Conservation (phyloP, 2,888 invertebrate genomes). For the Epirrhoe alternata region DNA sequence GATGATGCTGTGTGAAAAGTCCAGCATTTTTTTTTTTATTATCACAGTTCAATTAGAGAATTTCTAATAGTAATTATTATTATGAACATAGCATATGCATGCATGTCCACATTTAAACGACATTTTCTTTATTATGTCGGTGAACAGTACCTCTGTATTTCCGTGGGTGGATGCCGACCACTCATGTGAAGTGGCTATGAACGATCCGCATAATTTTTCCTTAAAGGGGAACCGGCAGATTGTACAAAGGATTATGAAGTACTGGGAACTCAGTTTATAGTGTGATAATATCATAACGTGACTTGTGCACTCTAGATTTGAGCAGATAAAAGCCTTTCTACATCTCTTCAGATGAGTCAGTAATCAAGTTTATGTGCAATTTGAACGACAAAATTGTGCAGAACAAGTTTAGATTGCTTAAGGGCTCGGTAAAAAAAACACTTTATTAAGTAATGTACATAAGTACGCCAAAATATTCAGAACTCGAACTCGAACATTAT, state of each 20-base stretch:
- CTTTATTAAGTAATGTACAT: no score
- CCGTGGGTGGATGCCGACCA: not conserved
- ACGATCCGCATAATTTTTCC: slow-evolving; percentile 30
- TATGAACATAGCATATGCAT: no score
- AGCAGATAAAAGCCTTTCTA: slow-evolving; percentile 37
- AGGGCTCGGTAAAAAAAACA: not conserved
- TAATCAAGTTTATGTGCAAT: not conserved
- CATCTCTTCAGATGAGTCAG: slow-evolving; percentile 34
- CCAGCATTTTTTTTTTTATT: no score
- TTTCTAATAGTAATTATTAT: no score
- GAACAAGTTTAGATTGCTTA: not conserved
- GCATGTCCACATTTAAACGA: no score
- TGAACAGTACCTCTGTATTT: not conserved
- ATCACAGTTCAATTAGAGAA: no score
- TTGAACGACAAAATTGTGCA: not conserved
- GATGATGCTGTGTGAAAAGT: no score
- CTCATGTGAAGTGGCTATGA: slow-evolving; percentile 10
- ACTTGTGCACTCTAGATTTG: slow-evolving; percentile 39
- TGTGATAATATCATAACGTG: slow-evolving; percentile 41
- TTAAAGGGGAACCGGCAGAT: slow-evolving; percentile 43
- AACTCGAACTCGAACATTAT: no score
- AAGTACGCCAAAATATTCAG: no score
- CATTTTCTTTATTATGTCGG: no score
- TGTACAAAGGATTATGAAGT: slow-evolving; percentile 41
- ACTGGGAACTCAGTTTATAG: slow-evolving; percentile 38